Evolutionary conservation across 2,797 vertebrate species (phyloP), one percentile per base, ranked within the genome.

Genomic region (Steatocranus sp.): DNA sequence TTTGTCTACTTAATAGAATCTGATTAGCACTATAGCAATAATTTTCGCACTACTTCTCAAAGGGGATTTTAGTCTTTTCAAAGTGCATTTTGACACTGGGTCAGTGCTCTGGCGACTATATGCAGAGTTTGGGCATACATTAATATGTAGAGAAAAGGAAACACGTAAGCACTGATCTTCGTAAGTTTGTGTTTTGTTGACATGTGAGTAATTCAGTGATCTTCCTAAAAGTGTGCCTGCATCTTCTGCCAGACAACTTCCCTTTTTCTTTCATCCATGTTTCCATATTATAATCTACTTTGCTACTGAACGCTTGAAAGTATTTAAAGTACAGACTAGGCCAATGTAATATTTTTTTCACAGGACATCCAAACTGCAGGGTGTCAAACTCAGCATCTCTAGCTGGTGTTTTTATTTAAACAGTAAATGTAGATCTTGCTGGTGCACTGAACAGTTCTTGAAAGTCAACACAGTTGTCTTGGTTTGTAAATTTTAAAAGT

Each of bases 1-100:
- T 77, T 11, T 88, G n/a, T 89, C 49, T 49, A 41, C 53, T 20
- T 53, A 74, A 25, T 78, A 18, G 78, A 54, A 2, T 86, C 32
- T 48, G 25, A 32, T 32, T 70, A 58, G 41, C 77, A 78, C 50
- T 74, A 81, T 81, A 92, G 88, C 89, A 95, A 93, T 95, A 93
- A 91, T 76, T 70, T 51, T 90, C 27, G 43, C 32, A 58, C 27
- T 54, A 66, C 66, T 78, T 51, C 84, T 80, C 18, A 86, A 78
- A 79, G 41, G 77, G 30, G 23, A 49, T 79, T 81, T 85, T 75
- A 36, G n/a, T 78, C 85, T 46, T 80, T 48, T 8, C 46, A 75
- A 63, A 68, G 11, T 25, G 34, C 4, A 15, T 73, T 86, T 79
- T 83, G 53, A 83, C 58, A 63, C 78, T 38, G 75, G 70, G 36